Evolutionary conservation across 2,797 vertebrate species (phyloP).

Genomic region (Poecilia gillii): DNA sequence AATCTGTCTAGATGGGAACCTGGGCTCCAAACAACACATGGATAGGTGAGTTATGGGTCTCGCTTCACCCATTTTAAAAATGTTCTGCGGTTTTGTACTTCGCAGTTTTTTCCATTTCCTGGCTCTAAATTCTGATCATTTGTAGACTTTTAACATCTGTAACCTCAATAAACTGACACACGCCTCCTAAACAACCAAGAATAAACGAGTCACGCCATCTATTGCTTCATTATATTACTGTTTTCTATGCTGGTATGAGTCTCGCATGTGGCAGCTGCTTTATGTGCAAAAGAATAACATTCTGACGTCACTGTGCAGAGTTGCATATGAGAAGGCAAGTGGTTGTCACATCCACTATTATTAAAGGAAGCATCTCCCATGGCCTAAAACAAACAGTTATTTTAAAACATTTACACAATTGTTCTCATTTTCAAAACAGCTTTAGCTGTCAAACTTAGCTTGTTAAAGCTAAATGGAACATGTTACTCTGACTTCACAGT

Average conservation of each 20-base stretch:
- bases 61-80: background rate
- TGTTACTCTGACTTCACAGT: background rate
- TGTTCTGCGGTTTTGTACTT: background rate
- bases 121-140: background rate
- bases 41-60: background rate
- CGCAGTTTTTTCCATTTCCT: background rate
- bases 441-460: background rate
- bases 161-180: background rate
- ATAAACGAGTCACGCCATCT: background rate
- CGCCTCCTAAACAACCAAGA: background rate
- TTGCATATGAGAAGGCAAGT: background rate
- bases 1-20: background rate
- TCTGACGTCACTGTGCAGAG: background rate
- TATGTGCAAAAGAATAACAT: background rate
- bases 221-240: background rate
- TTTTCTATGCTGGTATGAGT: background rate
- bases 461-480: background rate
- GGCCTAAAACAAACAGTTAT: background rate
- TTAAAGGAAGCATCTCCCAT: background rate
- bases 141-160: background rate
- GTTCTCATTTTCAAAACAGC: background rate
- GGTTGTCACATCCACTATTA: background rate
- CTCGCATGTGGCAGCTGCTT: background rate
- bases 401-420: background rate
- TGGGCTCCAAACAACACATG: background rate